Evolutionary conservation across 2,113 vertebrate genomes (phyloP), one percentile per base, ranked within the genome.

Genomic region (Pluvialis apricaria): DNA sequence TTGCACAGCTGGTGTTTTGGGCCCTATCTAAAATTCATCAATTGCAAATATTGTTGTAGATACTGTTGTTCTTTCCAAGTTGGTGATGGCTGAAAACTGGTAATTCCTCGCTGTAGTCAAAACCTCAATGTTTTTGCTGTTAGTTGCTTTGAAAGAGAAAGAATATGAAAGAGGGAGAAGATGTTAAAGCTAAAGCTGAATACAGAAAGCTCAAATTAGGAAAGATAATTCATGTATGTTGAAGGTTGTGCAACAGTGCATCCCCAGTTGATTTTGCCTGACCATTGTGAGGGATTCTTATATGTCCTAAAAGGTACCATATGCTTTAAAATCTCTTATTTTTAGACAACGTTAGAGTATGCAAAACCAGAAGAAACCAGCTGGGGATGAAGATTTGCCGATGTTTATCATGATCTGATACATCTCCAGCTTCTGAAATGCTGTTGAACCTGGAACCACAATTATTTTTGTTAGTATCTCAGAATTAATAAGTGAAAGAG

Each of bases 381-480:
- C 96, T 99, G 99, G 99, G 99, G 99, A 99, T 85, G 99, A 99
- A 97, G 99, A 99, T 94, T 99, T 97, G 99, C 99, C 5, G 98
- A 99, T 65, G 99, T 99, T 68, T 99, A 99, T 97, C 99, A 99
- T 62, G 99, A 99, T 82, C 97, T 99, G n/a, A 99, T 99, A 94
- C 99, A 99, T 96, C 99, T 49, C 98, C 99, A 4, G 99, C 99
- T 92, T 99, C 99, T 24, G 99, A 99, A 92, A 99, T 99, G 1
- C 98, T 99, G 5, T 98, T 99, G 52, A 99, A 99, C 97, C 97
- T 99, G 97, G 99, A 99, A 93, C 99, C 99, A 99, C 97, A 99
- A 99, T 97, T 99, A 99, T 96, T 99, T 99, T 99, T 91, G 99
- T 99, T 82, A 99, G 99, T 90, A 99, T 99, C 95, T 99, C 99